Conservation (phyloP, 2,113 vertebrate genomes). For the Trematocara nigrifrons region DNA sequence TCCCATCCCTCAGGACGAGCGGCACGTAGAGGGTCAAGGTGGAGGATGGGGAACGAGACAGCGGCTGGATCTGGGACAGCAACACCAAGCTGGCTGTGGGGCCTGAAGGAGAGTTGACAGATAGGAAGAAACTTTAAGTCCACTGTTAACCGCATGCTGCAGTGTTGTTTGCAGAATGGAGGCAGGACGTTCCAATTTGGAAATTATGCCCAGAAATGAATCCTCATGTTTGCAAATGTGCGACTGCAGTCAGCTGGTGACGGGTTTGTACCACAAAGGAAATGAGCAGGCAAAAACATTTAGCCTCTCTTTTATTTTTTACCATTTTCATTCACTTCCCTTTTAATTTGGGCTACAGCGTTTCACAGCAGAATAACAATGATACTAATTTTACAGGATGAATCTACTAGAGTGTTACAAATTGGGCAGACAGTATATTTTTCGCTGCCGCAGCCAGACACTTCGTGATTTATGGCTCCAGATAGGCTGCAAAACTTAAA, state of each 20-base stretch:
- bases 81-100: constrained; percentile 75
- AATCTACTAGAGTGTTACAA: background rate
- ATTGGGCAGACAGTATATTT: background rate
- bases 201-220: background rate
- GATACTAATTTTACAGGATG: background rate
- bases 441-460: background rate
- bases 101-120: constrained; percentile 39
- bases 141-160: background rate
- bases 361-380: background rate
- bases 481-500: background rate
- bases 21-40: constrained; percentile 76
- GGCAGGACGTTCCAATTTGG: background rate
- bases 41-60: constrained; percentile 56
- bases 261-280: background rate
- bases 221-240: background rate
- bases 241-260: background rate
- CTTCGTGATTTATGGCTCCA: background rate
- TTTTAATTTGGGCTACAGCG: background rate
- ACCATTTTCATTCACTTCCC: background rate
- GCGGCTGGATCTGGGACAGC: constrained; percentile 64
- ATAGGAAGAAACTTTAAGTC: background rate
- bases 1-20: constrained; percentile 80
- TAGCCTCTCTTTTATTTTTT: background rate
- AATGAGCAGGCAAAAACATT: background rate
- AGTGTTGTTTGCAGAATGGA: background rate